Evolutionary conservation across 2,888 invertebrate species (phyloP).

Genomic region (Neoitamus cyanurus): DNA sequence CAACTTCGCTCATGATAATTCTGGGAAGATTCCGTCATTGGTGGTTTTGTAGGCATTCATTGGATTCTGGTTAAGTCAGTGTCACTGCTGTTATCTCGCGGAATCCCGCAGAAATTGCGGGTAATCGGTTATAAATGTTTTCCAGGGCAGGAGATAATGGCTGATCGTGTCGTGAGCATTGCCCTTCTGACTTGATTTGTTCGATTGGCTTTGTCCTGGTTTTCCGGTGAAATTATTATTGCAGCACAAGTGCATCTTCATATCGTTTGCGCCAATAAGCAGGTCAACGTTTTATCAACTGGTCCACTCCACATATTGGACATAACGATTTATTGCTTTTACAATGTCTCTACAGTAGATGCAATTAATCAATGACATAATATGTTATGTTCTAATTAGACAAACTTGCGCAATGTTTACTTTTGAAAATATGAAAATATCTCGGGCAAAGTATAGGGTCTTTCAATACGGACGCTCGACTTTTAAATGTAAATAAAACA

Average conservation of each 20-base stretch:
- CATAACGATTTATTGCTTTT: not conserved
- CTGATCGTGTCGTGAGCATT: slow-evolving; percentile 4
- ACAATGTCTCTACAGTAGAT: no score
- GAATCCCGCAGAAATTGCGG: slow-evolving; percentile 7
- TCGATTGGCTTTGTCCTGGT: not conserved
- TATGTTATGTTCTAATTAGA: no score
- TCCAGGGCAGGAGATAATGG: not conserved
- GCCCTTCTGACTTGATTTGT: not conserved
- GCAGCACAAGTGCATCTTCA: not conserved
- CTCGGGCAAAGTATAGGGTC: no score
- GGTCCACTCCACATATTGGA: not conserved
- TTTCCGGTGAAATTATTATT: not conserved
- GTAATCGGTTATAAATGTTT: slow-evolving; percentile 19
- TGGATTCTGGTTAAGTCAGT: not conserved
- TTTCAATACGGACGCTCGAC: no score
- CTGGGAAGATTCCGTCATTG: not conserved
- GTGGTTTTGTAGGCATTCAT: not conserved
- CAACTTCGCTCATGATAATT: not conserved
- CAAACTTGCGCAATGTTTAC: no score
- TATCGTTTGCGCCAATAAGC: not conserved
- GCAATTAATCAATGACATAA: no score
- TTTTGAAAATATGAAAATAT: no score
- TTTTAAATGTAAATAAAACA: no score
- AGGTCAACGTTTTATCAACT: not conserved
- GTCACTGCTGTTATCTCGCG: not conserved